A percentile compares a stretch with the other conserved stretches of the same genome.
Evolutionary conservation across 2,888 invertebrate species (phyloP).

Genomic region (Xanthia togata): DNA sequence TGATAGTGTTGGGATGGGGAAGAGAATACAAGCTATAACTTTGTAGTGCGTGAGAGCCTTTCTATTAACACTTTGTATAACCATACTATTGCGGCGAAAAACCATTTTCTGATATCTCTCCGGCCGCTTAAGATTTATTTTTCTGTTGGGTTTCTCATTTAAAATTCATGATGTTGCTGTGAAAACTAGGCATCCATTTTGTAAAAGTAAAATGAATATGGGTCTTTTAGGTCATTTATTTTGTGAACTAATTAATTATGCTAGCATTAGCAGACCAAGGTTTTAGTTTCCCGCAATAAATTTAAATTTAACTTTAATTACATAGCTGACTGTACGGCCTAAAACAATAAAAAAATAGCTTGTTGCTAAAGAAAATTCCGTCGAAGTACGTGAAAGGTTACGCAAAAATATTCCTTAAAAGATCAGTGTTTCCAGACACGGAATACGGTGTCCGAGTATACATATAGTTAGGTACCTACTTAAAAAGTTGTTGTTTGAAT

Average conservation of each 20-base stretch:
- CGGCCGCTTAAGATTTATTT: not conserved
- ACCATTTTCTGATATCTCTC: too few relatives aligned
- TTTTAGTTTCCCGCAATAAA: not conserved
- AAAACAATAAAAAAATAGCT: not conserved
- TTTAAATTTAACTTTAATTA: constrained; percentile 1
- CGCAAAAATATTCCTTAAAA: too few relatives aligned
- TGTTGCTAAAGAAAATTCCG: not conserved
- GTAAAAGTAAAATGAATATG: not conserved
- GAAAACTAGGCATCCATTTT: not conserved
- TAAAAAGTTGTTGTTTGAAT: not conserved
- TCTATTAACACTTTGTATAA: constrained; percentile 7
- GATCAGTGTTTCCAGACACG: too few relatives aligned
- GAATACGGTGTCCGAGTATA: not conserved
- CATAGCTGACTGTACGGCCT: not conserved
- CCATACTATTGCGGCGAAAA: too few relatives aligned
- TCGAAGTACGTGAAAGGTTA: too few relatives aligned
- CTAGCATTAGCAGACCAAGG: not conserved
- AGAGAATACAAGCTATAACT: too few relatives aligned
- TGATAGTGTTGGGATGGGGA: not conserved
- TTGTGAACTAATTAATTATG: not conserved
- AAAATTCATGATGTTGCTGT: not conserved
- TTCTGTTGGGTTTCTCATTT: not conserved
- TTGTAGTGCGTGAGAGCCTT: not conserved
- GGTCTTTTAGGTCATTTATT: not conserved
- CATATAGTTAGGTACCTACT: not conserved